phyloP scores from a whole-genome alignment of 2,888 invertebrate genomes.

The Chrysina gloriosa region DNA sequence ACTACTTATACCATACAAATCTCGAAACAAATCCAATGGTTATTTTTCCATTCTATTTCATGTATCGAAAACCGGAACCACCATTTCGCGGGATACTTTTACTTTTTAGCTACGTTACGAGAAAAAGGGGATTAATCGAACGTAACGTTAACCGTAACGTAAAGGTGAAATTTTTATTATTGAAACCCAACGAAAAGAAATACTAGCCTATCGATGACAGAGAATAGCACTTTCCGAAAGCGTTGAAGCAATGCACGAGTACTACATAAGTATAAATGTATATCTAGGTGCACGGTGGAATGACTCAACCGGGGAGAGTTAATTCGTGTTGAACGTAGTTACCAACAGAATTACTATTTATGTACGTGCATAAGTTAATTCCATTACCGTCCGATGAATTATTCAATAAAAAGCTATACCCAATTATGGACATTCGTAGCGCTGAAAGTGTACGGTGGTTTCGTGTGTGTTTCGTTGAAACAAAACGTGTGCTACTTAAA shows the following conservation, averaged over 20 bases:
- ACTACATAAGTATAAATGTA: too few relatives aligned
- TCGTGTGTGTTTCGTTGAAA: neutral
- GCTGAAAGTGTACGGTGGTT: conserved; percentile 8
- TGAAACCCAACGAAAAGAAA: neutral
- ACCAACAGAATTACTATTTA: too few relatives aligned
- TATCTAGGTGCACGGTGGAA: neutral
- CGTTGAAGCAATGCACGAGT: too few relatives aligned
- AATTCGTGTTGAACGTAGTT: neutral
- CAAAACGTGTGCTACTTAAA: neutral
- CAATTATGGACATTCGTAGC: conserved; percentile 16
- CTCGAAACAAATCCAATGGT: too few relatives aligned
- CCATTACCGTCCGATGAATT: conserved; percentile 27
- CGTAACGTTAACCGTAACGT: neutral
- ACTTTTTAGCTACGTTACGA: neutral
- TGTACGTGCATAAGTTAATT: conserved; percentile 17
- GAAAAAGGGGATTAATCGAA: neutral
- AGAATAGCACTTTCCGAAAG: too few relatives aligned
- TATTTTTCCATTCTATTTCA: too few relatives aligned
- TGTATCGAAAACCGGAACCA: neutral
- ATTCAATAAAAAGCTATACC: conserved; percentile 23
- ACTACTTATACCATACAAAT: too few relatives aligned
- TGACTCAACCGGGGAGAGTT: conserved; percentile 22
- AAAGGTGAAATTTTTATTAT: neutral
- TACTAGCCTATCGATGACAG: neutral
- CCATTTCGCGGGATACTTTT: neutral